Conservation (phyloP, 1,140 invertebrate species). For the Harlomillsia oculata region DNA sequence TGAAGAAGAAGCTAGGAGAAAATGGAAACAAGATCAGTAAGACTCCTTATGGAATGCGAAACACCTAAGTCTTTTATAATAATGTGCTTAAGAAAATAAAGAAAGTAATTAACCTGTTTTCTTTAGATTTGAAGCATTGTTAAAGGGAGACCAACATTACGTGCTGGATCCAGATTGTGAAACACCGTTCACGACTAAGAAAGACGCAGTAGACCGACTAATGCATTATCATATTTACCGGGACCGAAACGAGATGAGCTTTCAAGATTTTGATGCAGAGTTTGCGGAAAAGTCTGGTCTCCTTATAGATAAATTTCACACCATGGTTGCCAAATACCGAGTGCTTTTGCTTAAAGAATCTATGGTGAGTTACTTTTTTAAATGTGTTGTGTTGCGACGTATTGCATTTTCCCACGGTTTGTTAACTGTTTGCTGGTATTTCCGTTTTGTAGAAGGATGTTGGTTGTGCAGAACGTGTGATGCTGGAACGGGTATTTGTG, state of each 20-base stretch:
- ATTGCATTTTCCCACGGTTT: too few relatives aligned
- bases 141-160: slow-evolving; percentile 66
- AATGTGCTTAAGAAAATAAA: not conserved
- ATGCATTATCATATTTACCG: slow-evolving; percentile 73
- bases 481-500: slow-evolving; percentile 60
- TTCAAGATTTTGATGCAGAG: slow-evolving; percentile 63
- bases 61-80: not conserved
- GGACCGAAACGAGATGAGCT: slow-evolving; percentile 55
- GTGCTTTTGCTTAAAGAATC: slow-evolving; percentile 70
- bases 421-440: too few relatives aligned
- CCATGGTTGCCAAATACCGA: slow-evolving; percentile 68
- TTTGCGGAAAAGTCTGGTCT: slow-evolving; percentile 64
- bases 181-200: slow-evolving; percentile 59
- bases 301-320: slow-evolving; percentile 61
- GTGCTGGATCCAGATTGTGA: slow-evolving; percentile 66
- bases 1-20: slow-evolving; percentile 27
- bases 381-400: too few relatives aligned
- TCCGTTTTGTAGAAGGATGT: slow-evolving; percentile 51
- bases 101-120: slow-evolving; percentile 11
- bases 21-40: slow-evolving; percentile 34
- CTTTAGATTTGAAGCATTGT: slow-evolving; percentile 59
- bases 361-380: slow-evolving; percentile 51
- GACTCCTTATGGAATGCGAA: not conserved
- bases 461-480: slow-evolving; percentile 58
- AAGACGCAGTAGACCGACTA: slow-evolving; percentile 67